Conservation (phyloP, 2,113 vertebrate species). For the Poeciliopsis occidentalis region DNA sequence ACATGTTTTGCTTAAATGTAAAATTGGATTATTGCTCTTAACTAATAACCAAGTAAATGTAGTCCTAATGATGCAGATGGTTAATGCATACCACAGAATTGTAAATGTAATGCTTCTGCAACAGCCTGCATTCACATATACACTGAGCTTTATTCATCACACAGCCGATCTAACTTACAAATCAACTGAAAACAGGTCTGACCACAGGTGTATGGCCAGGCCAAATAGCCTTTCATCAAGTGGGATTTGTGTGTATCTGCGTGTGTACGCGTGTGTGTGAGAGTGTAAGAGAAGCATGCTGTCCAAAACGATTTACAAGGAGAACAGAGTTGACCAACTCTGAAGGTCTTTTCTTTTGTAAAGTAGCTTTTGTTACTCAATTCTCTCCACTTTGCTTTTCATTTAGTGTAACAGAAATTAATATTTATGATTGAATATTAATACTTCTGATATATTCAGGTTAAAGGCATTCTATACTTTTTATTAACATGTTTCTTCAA, state of each 20-base stretch:
- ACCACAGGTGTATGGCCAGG: slow-evolving; percentile 70
- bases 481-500: neutral
- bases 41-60: neutral
- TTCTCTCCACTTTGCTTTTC: neutral
- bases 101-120: slow-evolving; percentile 13
- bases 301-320: slow-evolving; percentile 32
- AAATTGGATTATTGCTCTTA: neutral
- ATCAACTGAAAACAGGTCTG: slow-evolving; percentile 63
- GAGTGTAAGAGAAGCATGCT: slow-evolving; percentile 13
- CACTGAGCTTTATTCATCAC: slow-evolving; percentile 45
- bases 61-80: neutral
- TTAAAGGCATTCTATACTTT: neutral
- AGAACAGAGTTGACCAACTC: slow-evolving; percentile 16
- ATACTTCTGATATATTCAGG: neutral
- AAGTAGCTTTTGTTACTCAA: neutral
- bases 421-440: neutral
- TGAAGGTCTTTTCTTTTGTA: slow-evolving; percentile 15
- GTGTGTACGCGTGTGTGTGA: neutral
- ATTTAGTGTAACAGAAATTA: neutral
- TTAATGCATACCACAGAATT: slow-evolving; percentile 13
- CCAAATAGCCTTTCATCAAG: slow-evolving; percentile 60
- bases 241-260: neutral
- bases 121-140: slow-evolving; percentile 15
- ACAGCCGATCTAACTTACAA: slow-evolving; percentile 68
- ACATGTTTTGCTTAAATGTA: slow-evolving; percentile 8